Evolutionary conservation across 2,888 invertebrate genomes (phyloP), one percentile per base, ranked within the genome.

Genomic region (Eulithis prunata): DNA sequence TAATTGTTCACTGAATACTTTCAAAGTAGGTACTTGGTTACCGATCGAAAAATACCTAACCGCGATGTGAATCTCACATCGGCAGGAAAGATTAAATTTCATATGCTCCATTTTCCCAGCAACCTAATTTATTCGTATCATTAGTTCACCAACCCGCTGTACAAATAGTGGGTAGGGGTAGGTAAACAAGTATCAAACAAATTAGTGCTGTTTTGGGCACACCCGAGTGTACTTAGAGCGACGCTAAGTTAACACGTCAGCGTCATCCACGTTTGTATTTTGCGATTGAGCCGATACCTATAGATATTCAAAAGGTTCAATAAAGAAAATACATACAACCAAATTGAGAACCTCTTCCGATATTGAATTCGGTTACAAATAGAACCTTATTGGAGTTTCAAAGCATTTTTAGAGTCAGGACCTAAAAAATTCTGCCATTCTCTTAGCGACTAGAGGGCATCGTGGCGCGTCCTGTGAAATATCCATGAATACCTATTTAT

Each of bases 131-230:
- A 32, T 57, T 58, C 21, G 28, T 63, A 47, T 36, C 57, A 52
- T 58, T 47, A 54, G 53, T 57, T 54, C 53, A 63, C 54, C 52
- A 38, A 54, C 54, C 57, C 52, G 28, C 49, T 57, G 32, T 53
- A 28, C 54, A 57, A 57, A 58, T 66, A 65, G 60, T 61, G 41
- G 63, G 62, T 61, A 51, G 52, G 49, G 59, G 43, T 60, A 55
- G 47, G 54, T 62, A 64, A 57, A 62, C 58, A 54, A 59, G 54
- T 51, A 41, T 61, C 57, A 71, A 69, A 65, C 59, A 57, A 63
- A 64, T 71, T 67, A 57, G 62, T 61, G 56, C 53, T 54, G 60
- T 68, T 64, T 47, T 57, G 47, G 68, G 36, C 52, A 59, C 64
- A 57, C 47, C 46, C 43, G 52, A 53, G 47, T 68, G 54, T 49